A percentile compares a stretch with the other conserved stretches of the same genome.
These are phyloP conservation scores for Vimba vimba DNA, from an alignment of 2,113 vertebrate species.

Conservation along the genomic window DNA sequence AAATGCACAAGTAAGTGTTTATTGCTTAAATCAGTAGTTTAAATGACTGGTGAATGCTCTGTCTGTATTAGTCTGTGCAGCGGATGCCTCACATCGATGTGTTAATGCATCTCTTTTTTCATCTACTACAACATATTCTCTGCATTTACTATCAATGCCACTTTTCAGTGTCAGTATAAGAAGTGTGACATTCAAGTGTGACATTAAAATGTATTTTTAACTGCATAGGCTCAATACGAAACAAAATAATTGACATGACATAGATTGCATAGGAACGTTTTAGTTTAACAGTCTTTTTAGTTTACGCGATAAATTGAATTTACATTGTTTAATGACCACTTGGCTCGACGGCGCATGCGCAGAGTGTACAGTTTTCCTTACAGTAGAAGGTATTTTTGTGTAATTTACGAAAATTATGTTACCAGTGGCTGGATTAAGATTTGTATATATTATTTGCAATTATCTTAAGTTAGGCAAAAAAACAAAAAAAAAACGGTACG, in stretches of 20 bases:
- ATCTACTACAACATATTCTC: not conserved
- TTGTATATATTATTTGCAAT: too few relatives aligned
- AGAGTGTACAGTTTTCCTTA: not conserved
- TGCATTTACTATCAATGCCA: not conserved
- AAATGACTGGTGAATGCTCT: not conserved
- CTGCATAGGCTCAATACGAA: not conserved
- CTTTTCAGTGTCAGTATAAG: not conserved
- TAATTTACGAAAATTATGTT: too few relatives aligned
- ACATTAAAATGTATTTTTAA: not conserved
- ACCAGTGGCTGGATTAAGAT: too few relatives aligned
- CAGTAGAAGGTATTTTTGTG: not conserved
- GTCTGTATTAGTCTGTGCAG: not conserved
- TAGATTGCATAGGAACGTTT: too few relatives aligned
- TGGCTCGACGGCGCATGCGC: too few relatives aligned
- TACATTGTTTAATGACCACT: not conserved
- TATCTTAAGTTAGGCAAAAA: too few relatives aligned
- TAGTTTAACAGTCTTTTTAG: not conserved
- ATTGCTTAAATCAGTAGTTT: conserved; percentile 1
- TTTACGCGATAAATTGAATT: not conserved
- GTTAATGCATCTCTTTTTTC: not conserved
- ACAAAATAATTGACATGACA: too few relatives aligned
- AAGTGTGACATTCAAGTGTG: not conserved
- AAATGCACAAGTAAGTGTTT: not conserved
- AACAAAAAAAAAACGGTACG: not conserved
- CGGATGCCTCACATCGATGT: not conserved